These are phyloP conservation scores for Toxotes jaculatrix DNA, from an alignment of 2,113 vertebrate species.

Conservation along the genomic window DNA sequence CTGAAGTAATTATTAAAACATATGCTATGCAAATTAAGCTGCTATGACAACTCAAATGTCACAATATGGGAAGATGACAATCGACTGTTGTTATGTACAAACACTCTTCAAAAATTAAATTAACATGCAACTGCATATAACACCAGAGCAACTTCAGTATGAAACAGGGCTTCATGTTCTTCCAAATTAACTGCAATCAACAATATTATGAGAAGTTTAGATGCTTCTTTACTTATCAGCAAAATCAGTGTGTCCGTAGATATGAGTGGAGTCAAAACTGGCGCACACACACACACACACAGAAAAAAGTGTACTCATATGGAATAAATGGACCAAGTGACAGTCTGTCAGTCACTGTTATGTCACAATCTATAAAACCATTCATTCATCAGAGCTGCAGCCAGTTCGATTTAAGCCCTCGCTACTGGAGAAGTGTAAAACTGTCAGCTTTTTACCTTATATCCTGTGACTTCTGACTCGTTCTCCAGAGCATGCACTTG, in stretches of 20 bases:
- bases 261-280: slow-evolving; percentile 6
- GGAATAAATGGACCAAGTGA: slow-evolving; percentile 29
- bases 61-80: neutral
- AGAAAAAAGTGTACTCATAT: neutral
- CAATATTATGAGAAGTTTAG: neutral
- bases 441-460: slow-evolving; percentile 86
- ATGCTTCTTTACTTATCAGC: neutral
- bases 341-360: slow-evolving; percentile 35
- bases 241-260: neutral
- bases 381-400: slow-evolving; percentile 11
- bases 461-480: slow-evolving; percentile 97
- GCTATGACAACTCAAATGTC: slow-evolving; percentile 9
- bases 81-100: neutral
- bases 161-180: neutral
- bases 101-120: neutral
- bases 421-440: slow-evolving; percentile 2
- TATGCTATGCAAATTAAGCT: slow-evolving; percentile 15
- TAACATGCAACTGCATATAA: slow-evolving; percentile 8
- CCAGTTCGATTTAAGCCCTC: neutral
- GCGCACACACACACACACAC: neutral
- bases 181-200: slow-evolving; percentile 3
- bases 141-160: neutral
- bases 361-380: slow-evolving; percentile 17
- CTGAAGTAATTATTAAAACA: neutral
- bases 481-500: slow-evolving; percentile 96